Percentiles rank a stretch among this genome's conserved stretches.
Conservation (phyloP, 2,888 invertebrate species). For the Dryococelus australis region DNA sequence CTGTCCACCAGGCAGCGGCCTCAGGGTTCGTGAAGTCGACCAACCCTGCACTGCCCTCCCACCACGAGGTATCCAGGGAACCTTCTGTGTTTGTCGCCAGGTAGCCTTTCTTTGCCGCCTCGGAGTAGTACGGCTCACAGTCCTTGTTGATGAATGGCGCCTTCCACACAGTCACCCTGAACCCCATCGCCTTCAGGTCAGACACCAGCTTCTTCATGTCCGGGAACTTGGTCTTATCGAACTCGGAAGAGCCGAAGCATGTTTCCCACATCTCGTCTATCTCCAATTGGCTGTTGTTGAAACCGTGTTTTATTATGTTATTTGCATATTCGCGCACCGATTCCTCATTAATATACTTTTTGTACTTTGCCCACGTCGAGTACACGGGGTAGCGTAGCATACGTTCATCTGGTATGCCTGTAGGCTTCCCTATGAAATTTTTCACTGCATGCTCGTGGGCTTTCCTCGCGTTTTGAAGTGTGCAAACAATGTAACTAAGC, state of each 20-base stretch:
- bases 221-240: slow-evolving; percentile 74
- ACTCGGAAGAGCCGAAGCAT: slow-evolving; percentile 82
- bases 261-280: slow-evolving; percentile 90
- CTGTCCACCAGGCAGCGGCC: slow-evolving; percentile 62
- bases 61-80: slow-evolving; percentile 57
- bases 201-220: slow-evolving; percentile 68
- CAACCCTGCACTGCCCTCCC: slow-evolving; percentile 66
- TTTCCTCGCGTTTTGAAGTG: slow-evolving; percentile 33
- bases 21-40: slow-evolving; percentile 78
- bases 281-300: slow-evolving; percentile 78
- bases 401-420: slow-evolving; percentile 67
- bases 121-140: slow-evolving; percentile 67
- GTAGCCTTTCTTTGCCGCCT: slow-evolving; percentile 67
- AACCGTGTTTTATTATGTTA: slow-evolving; percentile 70
- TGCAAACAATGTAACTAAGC: slow-evolving; percentile 35
- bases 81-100: slow-evolving; percentile 58
- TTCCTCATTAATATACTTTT: slow-evolving; percentile 69
- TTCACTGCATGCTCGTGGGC: slow-evolving; percentile 39
- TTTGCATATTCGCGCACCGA: slow-evolving; percentile 70
- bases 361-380: slow-evolving; percentile 87
- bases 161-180: slow-evolving; percentile 81
- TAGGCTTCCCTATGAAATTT: slow-evolving; percentile 69
- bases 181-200: slow-evolving; percentile 62
- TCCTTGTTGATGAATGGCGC: slow-evolving; percentile 85
- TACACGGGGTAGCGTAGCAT: slow-evolving; percentile 85